phyloP scores from a whole-genome alignment of 2,797 vertebrate species.

The Aldrovandia affinis region DNA sequence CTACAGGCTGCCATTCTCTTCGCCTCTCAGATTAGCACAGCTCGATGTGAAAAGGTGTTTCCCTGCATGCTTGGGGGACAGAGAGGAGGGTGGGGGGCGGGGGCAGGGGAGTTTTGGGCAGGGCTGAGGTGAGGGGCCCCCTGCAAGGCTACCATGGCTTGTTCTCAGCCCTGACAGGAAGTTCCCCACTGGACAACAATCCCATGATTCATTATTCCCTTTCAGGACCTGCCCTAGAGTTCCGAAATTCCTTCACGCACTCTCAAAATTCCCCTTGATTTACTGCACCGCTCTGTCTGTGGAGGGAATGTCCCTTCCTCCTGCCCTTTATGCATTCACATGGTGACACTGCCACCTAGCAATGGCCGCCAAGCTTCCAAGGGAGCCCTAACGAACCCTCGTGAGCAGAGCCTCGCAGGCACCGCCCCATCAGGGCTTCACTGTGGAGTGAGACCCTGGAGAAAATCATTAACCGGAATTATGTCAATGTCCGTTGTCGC shows the following conservation, averaged over 20 bases:
- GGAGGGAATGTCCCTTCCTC: constrained; percentile 38
- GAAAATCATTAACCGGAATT: no score
- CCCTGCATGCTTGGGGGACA: background rate
- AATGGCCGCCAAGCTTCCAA: constrained; percentile 39
- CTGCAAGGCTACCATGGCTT: background rate
- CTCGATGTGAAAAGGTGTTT: constrained; percentile 15
- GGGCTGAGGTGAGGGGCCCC: background rate
- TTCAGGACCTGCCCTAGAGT: constrained; percentile 56
- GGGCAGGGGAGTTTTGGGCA: background rate
- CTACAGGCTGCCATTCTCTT: background rate
- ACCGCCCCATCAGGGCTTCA: background rate
- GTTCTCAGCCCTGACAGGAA: constrained; percentile 30
- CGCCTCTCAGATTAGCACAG: constrained; percentile 20
- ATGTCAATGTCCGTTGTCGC: no score
- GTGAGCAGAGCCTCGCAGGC: background rate
- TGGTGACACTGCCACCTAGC: constrained; percentile 35
- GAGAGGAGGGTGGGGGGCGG: background rate
- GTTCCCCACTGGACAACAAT: constrained; percentile 48
- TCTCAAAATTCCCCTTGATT: constrained; percentile 50
- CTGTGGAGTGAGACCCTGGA: background rate
- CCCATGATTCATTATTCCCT: constrained; percentile 63
- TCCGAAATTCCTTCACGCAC: constrained; percentile 54
- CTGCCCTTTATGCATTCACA: constrained; percentile 39
- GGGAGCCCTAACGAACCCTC: background rate
- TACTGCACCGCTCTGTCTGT: constrained; percentile 43